Base-by-base conservation (phyloP, 2,113 vertebrate genomes). In the Cyanoderma ruficeps region DNA sequence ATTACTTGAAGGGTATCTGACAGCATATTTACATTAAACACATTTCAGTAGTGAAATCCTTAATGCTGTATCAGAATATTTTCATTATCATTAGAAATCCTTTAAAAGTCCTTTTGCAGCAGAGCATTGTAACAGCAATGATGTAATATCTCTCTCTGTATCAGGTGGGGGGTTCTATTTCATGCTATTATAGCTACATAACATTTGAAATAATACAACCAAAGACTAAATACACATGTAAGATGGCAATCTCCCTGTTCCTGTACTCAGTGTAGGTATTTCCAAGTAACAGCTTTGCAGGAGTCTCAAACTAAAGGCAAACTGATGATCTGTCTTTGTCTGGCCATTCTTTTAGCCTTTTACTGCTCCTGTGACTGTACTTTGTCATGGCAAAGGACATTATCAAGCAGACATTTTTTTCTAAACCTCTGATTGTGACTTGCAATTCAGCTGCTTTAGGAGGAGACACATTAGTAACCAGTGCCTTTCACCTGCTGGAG, bases 21-120 rank as follows among this genome's bases (percentile, higher is more conserved):
- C 98, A 99, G 98, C 97, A 97, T 98, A 98, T 99, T 98, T 99
- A 98, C 98, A 98, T 98, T 98, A 98, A 98, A 98, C 98, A 98
- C 97, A 97, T 98, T 98, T 97, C 97, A 97, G 95, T 86, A 97
- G 97, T 97, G 98, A 98, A 98, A 98, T 97, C 97, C 97, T 98
- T 97, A 98, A 97, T 97, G 97, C 93, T 97, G 83, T 97, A 98
- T 93, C 93, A 97, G 97, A 97, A 97, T 96, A 98, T 97, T 98
- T 97, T 97, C 96, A 97, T 97, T 97, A 97, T 97, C 96, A 97
- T 95, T 97, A 97, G 97, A 71, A 92, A 95, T 97, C 92, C 96
- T 96, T 95, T 89, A 96, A 97, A 96, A 95, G 90, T 92, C 94
- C 28, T 80, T 91, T 93, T 86, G 20, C 15, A 55, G 91, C 76